phyloP scores from a whole-genome alignment of 2,888 invertebrate species.

The Ormyrus thymus region DNA sequence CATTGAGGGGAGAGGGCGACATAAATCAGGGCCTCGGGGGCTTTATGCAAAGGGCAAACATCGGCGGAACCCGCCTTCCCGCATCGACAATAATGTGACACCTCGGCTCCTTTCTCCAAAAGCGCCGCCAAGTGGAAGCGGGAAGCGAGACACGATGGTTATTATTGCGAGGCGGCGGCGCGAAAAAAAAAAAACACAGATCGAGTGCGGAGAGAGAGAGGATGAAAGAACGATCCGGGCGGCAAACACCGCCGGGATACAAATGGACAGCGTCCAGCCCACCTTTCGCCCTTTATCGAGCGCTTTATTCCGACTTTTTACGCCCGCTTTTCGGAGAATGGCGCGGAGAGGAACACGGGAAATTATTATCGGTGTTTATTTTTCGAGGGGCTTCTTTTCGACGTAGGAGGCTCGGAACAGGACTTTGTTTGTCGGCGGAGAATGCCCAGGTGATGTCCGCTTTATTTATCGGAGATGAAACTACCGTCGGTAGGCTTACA shows the following conservation, averaged over 20 bases:
- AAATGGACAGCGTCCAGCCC: slow-evolving; percentile 42
- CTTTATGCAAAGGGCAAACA: slow-evolving; percentile 70
- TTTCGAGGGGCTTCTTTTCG: slow-evolving; percentile 1
- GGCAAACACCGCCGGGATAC: slow-evolving; percentile 18
- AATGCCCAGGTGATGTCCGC: slow-evolving; percentile 11
- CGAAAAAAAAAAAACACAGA: not conserved
- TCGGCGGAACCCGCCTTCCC: slow-evolving; percentile 67
- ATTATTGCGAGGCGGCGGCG: slow-evolving; percentile 11
- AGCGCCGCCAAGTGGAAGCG: slow-evolving; percentile 52
- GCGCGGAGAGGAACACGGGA: slow-evolving; percentile 7
- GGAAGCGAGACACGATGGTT: not conserved
- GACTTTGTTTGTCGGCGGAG: slow-evolving; percentile 5
- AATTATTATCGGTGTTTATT: slow-evolving; percentile 51
- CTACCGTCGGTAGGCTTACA: not conserved
- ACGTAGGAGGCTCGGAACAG: slow-evolving; percentile 11
- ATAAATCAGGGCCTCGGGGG: slow-evolving; percentile 68
- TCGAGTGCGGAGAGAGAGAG: slow-evolving; percentile 12
- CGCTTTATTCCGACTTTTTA: slow-evolving; percentile 16
- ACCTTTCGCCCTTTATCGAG: slow-evolving; percentile 11
- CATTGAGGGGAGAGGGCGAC: slow-evolving; percentile 56
- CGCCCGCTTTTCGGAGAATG: slow-evolving; percentile 28
- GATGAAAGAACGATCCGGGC: slow-evolving; percentile 20
- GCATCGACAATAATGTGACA: slow-evolving; percentile 68
- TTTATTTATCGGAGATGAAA: slow-evolving; percentile 25
- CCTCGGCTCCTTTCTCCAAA: slow-evolving; percentile 29